Evolutionary conservation across 2,113 vertebrate genomes (phyloP).

Genomic region (Chaenocephalus aceratus): DNA sequence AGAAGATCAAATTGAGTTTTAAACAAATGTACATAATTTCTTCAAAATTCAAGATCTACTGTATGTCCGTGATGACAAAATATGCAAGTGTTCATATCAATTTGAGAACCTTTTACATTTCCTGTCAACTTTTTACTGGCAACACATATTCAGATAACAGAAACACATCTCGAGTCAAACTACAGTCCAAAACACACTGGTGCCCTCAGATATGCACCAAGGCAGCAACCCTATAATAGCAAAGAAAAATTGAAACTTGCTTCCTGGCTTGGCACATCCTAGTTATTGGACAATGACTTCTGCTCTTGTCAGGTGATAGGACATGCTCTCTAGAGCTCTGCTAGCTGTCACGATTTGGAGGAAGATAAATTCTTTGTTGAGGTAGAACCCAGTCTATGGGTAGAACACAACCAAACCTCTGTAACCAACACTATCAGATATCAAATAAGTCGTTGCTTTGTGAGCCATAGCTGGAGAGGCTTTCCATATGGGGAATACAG

Average conservation of each 20-base stretch:
- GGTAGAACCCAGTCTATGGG: slow-evolving; percentile 19
- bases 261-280: slow-evolving; percentile 30
- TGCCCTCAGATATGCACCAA: slow-evolving; percentile 26
- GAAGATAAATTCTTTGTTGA: slow-evolving; percentile 28
- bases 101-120: not conserved
- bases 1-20: not conserved
- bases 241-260: slow-evolving; percentile 1
- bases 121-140: not conserved
- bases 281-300: slow-evolving; percentile 48
- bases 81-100: not conserved
- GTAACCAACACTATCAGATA: slow-evolving; percentile 24
- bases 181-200: not conserved
- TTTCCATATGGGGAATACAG: slow-evolving; percentile 30
- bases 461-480: slow-evolving; percentile 20
- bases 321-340: slow-evolving; percentile 31
- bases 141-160: not conserved
- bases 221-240: not conserved
- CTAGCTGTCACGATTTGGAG: slow-evolving; percentile 43
- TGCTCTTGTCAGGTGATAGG: slow-evolving; percentile 43
- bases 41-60: not conserved
- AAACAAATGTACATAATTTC: not conserved
- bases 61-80: not conserved
- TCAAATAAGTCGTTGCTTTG: slow-evolving; percentile 38
- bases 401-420: slow-evolving; percentile 23
- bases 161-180: slow-evolving; percentile 12